A percentile compares a stretch with the other conserved stretches of the same genome.
Conservation (phyloP, 1,140 invertebrate species). For the Drosophila aff. region DNA sequence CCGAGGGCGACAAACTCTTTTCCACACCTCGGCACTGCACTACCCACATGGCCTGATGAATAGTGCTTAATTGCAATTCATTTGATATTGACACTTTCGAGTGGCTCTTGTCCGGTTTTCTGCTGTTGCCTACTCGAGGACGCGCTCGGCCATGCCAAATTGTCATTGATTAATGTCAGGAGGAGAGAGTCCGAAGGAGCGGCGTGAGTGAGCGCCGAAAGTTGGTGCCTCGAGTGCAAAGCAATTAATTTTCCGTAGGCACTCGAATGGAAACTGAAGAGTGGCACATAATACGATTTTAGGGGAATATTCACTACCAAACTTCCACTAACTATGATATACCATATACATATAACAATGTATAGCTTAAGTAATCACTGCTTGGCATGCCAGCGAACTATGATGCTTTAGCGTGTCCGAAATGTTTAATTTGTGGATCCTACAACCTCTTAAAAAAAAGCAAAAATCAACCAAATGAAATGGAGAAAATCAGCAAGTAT, state of each 20-base stretch:
- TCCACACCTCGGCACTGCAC: conserved; percentile 20
- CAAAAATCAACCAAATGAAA: background rate
- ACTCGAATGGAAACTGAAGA: conserved; percentile 68
- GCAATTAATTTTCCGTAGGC: conserved; percentile 67
- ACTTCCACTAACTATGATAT: background rate
- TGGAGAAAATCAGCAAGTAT: background rate
- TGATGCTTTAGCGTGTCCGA: conserved; percentile 54
- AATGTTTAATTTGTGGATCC: conserved; percentile 37
- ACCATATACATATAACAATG: background rate
- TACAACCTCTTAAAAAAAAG: background rate
- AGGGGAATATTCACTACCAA: conserved; percentile 14
- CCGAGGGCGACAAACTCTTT: conserved; percentile 36
- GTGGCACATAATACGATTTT: conserved; percentile 14
- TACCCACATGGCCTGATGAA: conserved; percentile 58
- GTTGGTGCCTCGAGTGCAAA: conserved; percentile 52
- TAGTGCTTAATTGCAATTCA: conserved; percentile 75
- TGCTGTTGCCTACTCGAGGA: conserved; percentile 49
- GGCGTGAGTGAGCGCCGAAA: conserved; percentile 16
- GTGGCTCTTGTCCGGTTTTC: conserved; percentile 25
- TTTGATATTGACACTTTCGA: conserved; percentile 77
- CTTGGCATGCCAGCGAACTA: conserved; percentile 54
- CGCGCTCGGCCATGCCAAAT: conserved; percentile 62
- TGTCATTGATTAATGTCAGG: conserved; percentile 71
- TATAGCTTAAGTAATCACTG: conserved; percentile 29
- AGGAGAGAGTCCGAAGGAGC: conserved; percentile 12